A percentile compares a stretch with the other conserved stretches of the same genome.
Conservation (phyloP, 2,888 invertebrate species). For the Xylota sylvarum region DNA sequence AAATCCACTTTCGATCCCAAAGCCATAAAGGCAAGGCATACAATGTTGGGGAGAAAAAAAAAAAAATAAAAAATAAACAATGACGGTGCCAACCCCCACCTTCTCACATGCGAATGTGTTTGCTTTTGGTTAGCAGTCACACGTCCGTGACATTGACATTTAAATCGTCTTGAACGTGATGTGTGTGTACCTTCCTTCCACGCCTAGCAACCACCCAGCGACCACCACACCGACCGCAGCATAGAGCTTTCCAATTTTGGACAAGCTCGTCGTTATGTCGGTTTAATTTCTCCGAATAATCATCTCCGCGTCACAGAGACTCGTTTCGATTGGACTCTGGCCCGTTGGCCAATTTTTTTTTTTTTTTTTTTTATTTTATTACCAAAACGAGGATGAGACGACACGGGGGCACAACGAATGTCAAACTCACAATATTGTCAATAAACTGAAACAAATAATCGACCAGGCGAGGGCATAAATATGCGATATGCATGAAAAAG, state of each 20-base stretch:
- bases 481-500: conserved; percentile 8
- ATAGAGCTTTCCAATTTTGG: conserved; percentile 57
- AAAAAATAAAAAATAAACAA: conserved; percentile 31
- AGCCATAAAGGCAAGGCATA: conserved; percentile 40
- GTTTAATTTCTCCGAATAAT: conserved; percentile 38
- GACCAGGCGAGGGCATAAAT: conserved; percentile 7
- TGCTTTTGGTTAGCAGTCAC: conserved; percentile 39
- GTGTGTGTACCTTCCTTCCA: conserved; percentile 24
- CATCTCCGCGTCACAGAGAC: conserved; percentile 14
- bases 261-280: conserved; percentile 35
- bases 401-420: background rate
- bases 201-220: conserved; percentile 8
- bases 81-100: conserved; percentile 1
- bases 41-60: background rate
- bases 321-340: conserved; percentile 7
- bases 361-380: conserved; percentile 18
- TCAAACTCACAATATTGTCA: conserved; percentile 19
- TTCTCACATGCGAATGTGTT: conserved; percentile 11
- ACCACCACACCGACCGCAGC: conserved; percentile 24
- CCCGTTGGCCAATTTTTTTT: conserved; percentile 26
- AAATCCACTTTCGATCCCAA: conserved; percentile 73
- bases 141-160: conserved; percentile 76
- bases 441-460: conserved; percentile 22
- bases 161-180: conserved; percentile 64
- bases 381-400: background rate